These are phyloP conservation scores for Lycaena phlaeas DNA, from an alignment of 2,888 invertebrate species.

Conservation along the genomic window DNA sequence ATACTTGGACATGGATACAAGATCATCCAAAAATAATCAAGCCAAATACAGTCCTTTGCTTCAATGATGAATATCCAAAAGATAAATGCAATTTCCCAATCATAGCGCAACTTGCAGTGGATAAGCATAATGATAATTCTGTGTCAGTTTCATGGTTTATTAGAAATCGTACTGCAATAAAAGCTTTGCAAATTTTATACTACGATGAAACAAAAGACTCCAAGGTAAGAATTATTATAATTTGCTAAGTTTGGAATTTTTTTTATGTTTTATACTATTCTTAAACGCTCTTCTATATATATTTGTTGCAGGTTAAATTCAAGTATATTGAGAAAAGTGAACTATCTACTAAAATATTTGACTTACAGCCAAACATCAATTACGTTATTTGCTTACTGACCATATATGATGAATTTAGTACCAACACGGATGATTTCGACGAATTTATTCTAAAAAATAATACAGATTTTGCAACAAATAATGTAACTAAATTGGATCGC, in stretches of 20 bases:
- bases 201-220: slow-evolving; percentile 58
- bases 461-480: slow-evolving; percentile 35
- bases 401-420: slow-evolving; percentile 42
- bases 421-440: slow-evolving; percentile 28
- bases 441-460: slow-evolving; percentile 33
- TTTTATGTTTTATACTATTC: too few relatives aligned
- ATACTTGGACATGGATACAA: slow-evolving; percentile 93
- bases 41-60: slow-evolving; percentile 42
- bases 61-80: slow-evolving; percentile 55
- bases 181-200: slow-evolving; percentile 87
- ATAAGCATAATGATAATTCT: slow-evolving; percentile 89
- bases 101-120: slow-evolving; percentile 86
- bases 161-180: slow-evolving; percentile 86
- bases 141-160: slow-evolving; percentile 92
- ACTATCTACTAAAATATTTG: slow-evolving; percentile 47
- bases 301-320: slow-evolving; percentile 41
- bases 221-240: neutral
- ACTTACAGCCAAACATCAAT: slow-evolving; percentile 44
- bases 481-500: slow-evolving; percentile 43
- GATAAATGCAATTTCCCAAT: slow-evolving; percentile 77
- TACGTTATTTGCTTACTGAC: slow-evolving; percentile 56
- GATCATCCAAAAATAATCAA: slow-evolving; percentile 79
- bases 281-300: too few relatives aligned
- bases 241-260: too few relatives aligned
- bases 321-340: slow-evolving; percentile 49